Conservation (phyloP, 2,888 invertebrate species). For the Pristionchus maxplancki region DNA sequence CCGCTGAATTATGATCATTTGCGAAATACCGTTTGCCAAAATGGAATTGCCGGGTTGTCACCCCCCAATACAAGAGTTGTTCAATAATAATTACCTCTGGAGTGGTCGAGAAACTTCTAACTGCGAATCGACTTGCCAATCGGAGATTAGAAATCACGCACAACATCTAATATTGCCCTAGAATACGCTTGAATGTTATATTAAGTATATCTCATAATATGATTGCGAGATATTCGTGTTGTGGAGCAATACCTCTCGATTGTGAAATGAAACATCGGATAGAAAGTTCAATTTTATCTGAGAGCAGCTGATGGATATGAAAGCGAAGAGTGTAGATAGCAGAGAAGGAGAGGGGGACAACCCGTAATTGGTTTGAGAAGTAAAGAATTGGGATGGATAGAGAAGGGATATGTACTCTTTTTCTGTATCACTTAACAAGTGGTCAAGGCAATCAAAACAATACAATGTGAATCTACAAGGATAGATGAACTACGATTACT, state of each 20-base stretch:
- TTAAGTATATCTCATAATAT: neutral
- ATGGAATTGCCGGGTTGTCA: too few species aligned
- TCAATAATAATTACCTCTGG: neutral
- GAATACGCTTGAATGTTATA: neutral
- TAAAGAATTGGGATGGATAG: conserved; percentile 11
- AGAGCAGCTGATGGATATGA: conserved; percentile 24
- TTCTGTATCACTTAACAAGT: conserved; percentile 21
- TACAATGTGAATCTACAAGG: neutral
- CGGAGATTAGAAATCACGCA: conserved; percentile 4
- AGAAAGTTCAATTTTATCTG: neutral
- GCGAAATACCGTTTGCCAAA: too few species aligned
- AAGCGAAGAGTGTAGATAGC: neutral
- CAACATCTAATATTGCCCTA: neutral
- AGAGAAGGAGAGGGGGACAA: neutral
- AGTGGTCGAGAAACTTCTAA: neutral
- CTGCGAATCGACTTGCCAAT: neutral
- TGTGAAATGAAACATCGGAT: neutral
- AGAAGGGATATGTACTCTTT: conserved; percentile 27
- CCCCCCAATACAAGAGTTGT: too few species aligned
- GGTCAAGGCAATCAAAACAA: conserved; percentile 5
- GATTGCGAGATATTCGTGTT: neutral
- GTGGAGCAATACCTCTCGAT: neutral
- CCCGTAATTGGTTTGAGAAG: neutral
- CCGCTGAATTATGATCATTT: too few species aligned
- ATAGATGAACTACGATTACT: neutral